Evolutionary conservation across 2,113 vertebrate genomes (phyloP).

Genomic region (Leucosticte australis): DNA sequence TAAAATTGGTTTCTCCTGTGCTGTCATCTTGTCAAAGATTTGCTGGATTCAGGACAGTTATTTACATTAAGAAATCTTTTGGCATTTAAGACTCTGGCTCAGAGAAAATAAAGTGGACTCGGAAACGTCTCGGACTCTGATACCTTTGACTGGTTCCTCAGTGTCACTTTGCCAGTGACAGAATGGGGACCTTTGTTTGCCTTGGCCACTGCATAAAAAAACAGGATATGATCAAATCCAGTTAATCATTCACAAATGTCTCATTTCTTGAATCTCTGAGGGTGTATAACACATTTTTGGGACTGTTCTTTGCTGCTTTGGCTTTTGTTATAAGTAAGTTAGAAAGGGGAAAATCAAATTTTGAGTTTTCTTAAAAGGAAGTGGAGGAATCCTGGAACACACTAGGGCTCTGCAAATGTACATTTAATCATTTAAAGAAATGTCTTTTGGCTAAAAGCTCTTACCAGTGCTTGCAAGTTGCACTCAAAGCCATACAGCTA

Average conservation of each 20-base stretch:
- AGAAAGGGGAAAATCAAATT: conserved; percentile 48
- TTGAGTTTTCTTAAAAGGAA: conserved; percentile 56
- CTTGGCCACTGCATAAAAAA: conserved; percentile 55
- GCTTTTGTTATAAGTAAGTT: conserved; percentile 59
- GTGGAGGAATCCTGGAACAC: conserved; percentile 56
- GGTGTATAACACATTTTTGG: conserved; percentile 57
- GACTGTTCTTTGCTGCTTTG: conserved; percentile 39
- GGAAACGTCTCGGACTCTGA: not conserved
- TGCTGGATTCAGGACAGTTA: not conserved
- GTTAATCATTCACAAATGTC: conserved; percentile 67
- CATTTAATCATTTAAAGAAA: conserved; percentile 63
- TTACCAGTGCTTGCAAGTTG: conserved; percentile 12
- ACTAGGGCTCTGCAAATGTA: conserved; percentile 42
- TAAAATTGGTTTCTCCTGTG: not conserved
- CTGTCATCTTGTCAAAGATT: not conserved
- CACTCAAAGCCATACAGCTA: not conserved
- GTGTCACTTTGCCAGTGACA: conserved; percentile 28
- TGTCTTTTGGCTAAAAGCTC: conserved; percentile 51
- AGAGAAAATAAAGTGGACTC: not conserved
- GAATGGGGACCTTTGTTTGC: conserved; percentile 50
- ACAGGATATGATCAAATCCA: conserved; percentile 57
- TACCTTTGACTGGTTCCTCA: not conserved
- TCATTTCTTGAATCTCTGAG: conserved; percentile 50
- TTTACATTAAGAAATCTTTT: conserved; percentile 11
- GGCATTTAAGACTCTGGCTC: not conserved